Conservation (phyloP, 2,113 vertebrate genomes). For the Siphamia tubifer region DNA sequence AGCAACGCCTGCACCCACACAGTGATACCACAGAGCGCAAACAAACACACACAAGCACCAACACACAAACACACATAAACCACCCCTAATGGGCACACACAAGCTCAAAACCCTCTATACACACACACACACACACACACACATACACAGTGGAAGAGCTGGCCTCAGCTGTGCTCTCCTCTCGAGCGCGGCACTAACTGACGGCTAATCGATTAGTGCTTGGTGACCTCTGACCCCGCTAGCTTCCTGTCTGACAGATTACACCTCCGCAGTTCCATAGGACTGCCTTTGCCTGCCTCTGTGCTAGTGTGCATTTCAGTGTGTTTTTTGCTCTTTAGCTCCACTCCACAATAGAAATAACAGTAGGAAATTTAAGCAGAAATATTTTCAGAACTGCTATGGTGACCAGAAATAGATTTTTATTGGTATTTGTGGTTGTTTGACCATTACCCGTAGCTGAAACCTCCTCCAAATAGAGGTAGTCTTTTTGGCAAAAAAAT, state of each 20-base stretch:
- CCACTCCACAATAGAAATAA: constrained; percentile 16
- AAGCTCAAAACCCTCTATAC: constrained; percentile 13
- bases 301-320: constrained; percentile 5
- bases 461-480: too few relatives aligned
- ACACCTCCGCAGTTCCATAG: constrained; percentile 75
- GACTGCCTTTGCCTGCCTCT: constrained; percentile 28
- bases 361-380: neutral
- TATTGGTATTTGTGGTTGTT: neutral
- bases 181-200: constrained; percentile 88
- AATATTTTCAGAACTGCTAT: too few relatives aligned
- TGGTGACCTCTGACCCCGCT: constrained; percentile 87
- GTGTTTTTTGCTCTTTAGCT: constrained; percentile 12
- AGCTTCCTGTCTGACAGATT: constrained; percentile 92
- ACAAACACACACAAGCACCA: constrained; percentile 2
- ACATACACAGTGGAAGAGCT: constrained; percentile 66
- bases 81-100: constrained; percentile 34
- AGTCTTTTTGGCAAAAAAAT: too few relatives aligned
- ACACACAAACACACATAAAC: constrained; percentile 19
- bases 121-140: constrained; percentile 22
- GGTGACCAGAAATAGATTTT: too few relatives aligned
- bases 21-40: constrained; percentile 19
- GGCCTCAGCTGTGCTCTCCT: constrained; percentile 90
- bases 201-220: constrained; percentile 99
- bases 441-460: too few relatives aligned
- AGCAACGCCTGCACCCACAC: constrained; percentile 77